phyloP scores from a whole-genome alignment of 2,113 vertebrate species.

The Romanogobio albipinnatus region DNA sequence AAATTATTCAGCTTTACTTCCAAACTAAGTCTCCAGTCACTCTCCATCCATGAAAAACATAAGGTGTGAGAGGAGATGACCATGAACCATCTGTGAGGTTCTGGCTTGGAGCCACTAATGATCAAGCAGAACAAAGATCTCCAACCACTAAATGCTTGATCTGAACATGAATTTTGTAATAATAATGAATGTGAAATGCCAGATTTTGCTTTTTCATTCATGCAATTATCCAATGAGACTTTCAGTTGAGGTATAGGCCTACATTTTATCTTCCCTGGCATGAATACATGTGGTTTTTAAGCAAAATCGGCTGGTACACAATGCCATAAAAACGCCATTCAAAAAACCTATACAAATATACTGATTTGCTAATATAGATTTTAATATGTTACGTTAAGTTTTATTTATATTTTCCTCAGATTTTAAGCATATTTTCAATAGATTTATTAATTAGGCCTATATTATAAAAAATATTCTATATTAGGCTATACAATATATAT shows the following conservation, averaged over 20 bases:
- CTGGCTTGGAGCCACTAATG: constrained; percentile 43
- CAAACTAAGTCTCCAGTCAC: no score
- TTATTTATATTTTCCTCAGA: no score
- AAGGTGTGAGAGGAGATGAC: constrained; percentile 51
- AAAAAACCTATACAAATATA: no score
- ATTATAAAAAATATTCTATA: no score
- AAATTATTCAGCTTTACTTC: background rate
- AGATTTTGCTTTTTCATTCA: background rate
- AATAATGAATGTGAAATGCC: background rate
- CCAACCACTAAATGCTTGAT: background rate
- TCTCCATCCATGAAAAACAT: constrained; percentile 50
- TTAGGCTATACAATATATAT: background rate
- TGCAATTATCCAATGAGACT: no score
- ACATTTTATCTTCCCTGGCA: background rate
- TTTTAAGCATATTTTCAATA: no score
- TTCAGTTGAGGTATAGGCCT: background rate
- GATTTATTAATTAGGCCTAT: no score
- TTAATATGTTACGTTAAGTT: no score
- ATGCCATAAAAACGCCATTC: background rate
- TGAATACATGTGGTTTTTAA: background rate
- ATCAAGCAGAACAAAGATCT: constrained; percentile 14
- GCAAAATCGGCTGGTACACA: background rate
- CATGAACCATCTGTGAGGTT: constrained; percentile 59
- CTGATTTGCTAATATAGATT: no score
- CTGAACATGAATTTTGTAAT: background rate